Conservation (phyloP, 2,797 vertebrate genomes). For the Xiphophorus birchmanni region DNA sequence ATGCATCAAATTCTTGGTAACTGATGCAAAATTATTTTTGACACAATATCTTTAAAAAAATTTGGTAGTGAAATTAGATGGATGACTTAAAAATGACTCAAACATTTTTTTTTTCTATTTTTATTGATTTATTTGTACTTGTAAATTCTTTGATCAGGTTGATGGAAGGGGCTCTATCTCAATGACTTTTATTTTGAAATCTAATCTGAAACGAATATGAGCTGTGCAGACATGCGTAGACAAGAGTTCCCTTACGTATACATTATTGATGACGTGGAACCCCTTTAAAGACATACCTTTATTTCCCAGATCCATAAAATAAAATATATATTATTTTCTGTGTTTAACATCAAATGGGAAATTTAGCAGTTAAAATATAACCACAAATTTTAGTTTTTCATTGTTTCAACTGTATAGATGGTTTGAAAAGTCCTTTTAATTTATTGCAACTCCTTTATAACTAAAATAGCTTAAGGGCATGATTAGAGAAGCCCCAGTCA, state of each 20-base stretch:
- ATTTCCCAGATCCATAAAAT: slow-evolving; percentile 34
- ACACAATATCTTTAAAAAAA: background rate
- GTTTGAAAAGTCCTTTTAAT: slow-evolving; percentile 22
- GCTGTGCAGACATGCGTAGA: slow-evolving; percentile 49
- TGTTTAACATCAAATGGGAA: background rate
- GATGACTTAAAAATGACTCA: background rate
- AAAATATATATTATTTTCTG: background rate
- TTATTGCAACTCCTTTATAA: slow-evolving; percentile 37
- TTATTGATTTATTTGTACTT: background rate
- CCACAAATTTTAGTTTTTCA: background rate
- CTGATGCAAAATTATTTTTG: background rate
- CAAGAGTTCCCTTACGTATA: slow-evolving; percentile 40
- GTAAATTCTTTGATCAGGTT: background rate
- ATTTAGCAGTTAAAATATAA: background rate
- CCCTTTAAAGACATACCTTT: slow-evolving; percentile 44
- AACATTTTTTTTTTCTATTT: background rate
- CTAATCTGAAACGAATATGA: slow-evolving; percentile 13
- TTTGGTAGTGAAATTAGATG: background rate
- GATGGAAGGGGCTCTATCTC: background rate
- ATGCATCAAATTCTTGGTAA: background rate
- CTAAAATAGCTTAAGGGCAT: slow-evolving; percentile 63
- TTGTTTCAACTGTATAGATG: background rate
- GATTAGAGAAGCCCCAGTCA: slow-evolving; percentile 56
- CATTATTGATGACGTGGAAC: slow-evolving; percentile 61
- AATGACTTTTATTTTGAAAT: slow-evolving; percentile 36